These are phyloP conservation scores for Pelodytes ibericus DNA, from an alignment of 2,797 vertebrate species.

Conservation along the genomic window DNA sequence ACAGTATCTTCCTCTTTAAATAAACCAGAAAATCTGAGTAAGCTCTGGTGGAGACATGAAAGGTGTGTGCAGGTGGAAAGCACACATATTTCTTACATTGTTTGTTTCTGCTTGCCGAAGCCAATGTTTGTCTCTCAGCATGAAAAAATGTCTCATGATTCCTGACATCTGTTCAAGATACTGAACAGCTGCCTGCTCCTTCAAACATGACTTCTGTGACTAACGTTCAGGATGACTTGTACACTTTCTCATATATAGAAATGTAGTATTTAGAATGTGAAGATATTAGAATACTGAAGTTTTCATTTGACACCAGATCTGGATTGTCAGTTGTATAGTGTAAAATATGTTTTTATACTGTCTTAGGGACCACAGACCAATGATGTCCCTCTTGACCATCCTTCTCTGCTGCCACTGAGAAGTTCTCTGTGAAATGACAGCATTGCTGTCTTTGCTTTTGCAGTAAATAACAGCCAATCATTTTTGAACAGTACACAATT, in stretches of 20 bases:
- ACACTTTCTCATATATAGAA: not conserved
- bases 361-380: too few relatives aligned
- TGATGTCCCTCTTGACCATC: too few relatives aligned
- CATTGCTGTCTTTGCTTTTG: too few relatives aligned
- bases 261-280: not conserved
- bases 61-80: slow-evolving; percentile 40
- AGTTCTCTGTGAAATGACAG: too few relatives aligned
- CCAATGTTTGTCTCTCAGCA: slow-evolving; percentile 7
- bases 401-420: too few relatives aligned
- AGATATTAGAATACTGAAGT: too few relatives aligned
- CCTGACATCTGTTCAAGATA: slow-evolving; percentile 29
- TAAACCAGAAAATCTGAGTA: slow-evolving; percentile 11
- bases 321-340: too few relatives aligned
- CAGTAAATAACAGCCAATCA: too few relatives aligned
- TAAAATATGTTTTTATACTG: too few relatives aligned
- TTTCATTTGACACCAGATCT: too few relatives aligned
- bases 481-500: too few relatives aligned
- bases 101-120: slow-evolving; percentile 31
- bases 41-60: not conserved
- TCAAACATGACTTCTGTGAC: not conserved
- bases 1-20: not conserved
- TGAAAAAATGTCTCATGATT: slow-evolving; percentile 7
- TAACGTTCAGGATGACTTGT: not conserved
- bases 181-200: not conserved
- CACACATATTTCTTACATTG: not conserved